Conservation (phyloP, 2,797 vertebrate species). For the Fistularia commersonii region DNA sequence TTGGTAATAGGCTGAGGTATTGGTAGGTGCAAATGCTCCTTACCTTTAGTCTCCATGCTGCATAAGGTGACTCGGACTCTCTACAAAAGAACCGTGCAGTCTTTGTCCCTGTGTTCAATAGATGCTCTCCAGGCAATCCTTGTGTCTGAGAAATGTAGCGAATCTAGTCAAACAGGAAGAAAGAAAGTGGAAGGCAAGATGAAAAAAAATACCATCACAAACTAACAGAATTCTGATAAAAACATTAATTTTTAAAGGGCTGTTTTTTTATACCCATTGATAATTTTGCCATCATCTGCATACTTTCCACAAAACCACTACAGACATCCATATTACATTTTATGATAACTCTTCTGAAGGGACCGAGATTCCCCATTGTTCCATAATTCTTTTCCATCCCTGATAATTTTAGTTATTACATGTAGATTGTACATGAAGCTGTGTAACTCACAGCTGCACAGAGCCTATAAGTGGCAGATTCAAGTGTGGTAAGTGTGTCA, state of each 20-base stretch:
- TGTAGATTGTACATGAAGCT: slow-evolving; percentile 4
- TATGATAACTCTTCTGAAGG: background rate
- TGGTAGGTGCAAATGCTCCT: slow-evolving; percentile 26
- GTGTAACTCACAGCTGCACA: slow-evolving; percentile 6
- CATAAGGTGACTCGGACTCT: slow-evolving; percentile 87
- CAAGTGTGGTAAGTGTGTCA: slow-evolving; percentile 38
- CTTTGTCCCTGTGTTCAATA: slow-evolving; percentile 93
- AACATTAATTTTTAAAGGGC: background rate
- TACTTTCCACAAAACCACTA: too few species aligned
- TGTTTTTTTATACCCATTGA: too few species aligned
- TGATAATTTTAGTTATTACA: background rate
- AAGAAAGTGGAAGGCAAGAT: background rate
- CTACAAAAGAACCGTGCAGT: slow-evolving; percentile 93
- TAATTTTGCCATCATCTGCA: too few species aligned
- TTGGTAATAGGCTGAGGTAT: background rate
- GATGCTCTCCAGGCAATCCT: slow-evolving; percentile 91
- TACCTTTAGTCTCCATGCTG: slow-evolving; percentile 96
- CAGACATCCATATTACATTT: background rate
- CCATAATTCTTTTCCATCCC: slow-evolving; percentile 7
- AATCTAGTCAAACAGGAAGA: slow-evolving; percentile 75
- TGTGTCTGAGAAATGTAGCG: slow-evolving; percentile 99
- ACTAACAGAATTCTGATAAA: too few species aligned
- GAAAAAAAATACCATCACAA: background rate
- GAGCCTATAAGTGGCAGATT: slow-evolving; percentile 30
- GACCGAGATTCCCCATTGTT: slow-evolving; percentile 13